A percentile compares a stretch with the other conserved stretches of the same genome.
phyloP scores from a whole-genome alignment of 2,888 invertebrate species.

The Syrphus vitripennis region DNA sequence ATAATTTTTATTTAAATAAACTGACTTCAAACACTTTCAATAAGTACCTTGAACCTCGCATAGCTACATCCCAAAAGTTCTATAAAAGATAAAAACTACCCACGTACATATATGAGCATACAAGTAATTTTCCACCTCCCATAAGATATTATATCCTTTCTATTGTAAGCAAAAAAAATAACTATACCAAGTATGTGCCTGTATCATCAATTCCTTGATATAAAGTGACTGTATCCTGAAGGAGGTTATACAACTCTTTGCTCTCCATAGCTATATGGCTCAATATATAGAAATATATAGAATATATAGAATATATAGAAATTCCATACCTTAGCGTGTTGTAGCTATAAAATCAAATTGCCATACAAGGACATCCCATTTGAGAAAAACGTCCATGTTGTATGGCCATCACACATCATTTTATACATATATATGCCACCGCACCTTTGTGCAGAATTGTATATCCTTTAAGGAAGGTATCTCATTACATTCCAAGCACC shows the following conservation, averaged over 20 bases:
- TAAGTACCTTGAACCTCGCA: background rate
- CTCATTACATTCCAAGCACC: constrained; percentile 69
- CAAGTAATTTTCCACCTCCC: background rate
- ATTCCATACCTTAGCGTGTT: constrained; percentile 31
- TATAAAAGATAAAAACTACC: constrained; percentile 1
- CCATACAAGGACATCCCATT: constrained; percentile 27
- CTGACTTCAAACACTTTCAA: background rate
- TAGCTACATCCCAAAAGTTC: background rate
- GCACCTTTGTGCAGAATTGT: constrained; percentile 17
- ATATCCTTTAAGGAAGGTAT: constrained; percentile 63
- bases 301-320: background rate
- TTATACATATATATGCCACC: constrained; percentile 2
- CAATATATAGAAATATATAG: no score
- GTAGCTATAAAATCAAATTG: constrained; percentile 61
- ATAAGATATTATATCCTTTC: constrained; percentile 2
- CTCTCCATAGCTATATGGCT: no score
- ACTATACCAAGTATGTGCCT: no score
- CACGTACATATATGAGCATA: background rate
- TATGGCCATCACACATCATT: constrained; percentile 30
- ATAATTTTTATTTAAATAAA: background rate
- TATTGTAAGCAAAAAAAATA: constrained; percentile 9
- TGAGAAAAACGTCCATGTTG: constrained; percentile 12
- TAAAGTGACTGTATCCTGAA: constrained; percentile 35
- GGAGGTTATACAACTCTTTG: no score
- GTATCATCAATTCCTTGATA: constrained; percentile 20